Evolutionary conservation across 2,113 vertebrate species (phyloP).

Genomic region (Lophius piscatorius): DNA sequence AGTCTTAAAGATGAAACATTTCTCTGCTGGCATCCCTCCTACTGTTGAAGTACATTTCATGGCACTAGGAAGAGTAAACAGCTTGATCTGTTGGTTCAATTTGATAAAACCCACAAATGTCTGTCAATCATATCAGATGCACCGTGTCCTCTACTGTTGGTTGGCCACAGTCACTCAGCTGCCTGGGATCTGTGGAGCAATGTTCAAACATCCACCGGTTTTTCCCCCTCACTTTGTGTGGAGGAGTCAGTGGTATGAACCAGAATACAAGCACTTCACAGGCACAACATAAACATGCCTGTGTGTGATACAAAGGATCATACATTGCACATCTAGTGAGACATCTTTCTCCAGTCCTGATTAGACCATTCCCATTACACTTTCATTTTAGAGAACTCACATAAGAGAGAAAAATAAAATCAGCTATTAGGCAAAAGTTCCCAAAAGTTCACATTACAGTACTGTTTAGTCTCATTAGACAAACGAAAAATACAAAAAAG

Average conservation of each 20-base stretch:
- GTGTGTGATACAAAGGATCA: slow-evolving; percentile 31
- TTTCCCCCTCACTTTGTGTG: slow-evolving; percentile 18
- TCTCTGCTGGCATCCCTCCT: slow-evolving; percentile 7
- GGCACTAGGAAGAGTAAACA: slow-evolving; percentile 61
- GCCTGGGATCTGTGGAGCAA: slow-evolving; percentile 51
- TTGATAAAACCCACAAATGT: slow-evolving; percentile 22
- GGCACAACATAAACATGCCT: slow-evolving; percentile 26
- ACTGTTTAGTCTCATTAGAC: slow-evolving; percentile 78
- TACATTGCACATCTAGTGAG: slow-evolving; percentile 69
- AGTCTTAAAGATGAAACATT: slow-evolving; percentile 1
- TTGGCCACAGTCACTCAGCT: slow-evolving; percentile 43
- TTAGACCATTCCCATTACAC: slow-evolving; percentile 52
- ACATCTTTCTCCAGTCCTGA: slow-evolving; percentile 45
- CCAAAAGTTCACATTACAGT: slow-evolving; percentile 81
- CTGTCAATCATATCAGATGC: slow-evolving; percentile 9
- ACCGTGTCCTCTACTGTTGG: slow-evolving; percentile 13
- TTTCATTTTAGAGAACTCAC: slow-evolving; percentile 61
- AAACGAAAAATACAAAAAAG: slow-evolving; percentile 67
- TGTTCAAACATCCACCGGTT: slow-evolving; percentile 47
- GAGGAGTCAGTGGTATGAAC: slow-evolving; percentile 54
- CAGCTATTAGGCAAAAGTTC: slow-evolving; percentile 70
- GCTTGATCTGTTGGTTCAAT: slow-evolving; percentile 26
- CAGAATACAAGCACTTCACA: slow-evolving; percentile 44
- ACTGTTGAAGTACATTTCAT: slow-evolving; percentile 37
- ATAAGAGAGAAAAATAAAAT: slow-evolving; percentile 62